Conservation (phyloP, 2,113 vertebrate species). For the Podilymbus podiceps region DNA sequence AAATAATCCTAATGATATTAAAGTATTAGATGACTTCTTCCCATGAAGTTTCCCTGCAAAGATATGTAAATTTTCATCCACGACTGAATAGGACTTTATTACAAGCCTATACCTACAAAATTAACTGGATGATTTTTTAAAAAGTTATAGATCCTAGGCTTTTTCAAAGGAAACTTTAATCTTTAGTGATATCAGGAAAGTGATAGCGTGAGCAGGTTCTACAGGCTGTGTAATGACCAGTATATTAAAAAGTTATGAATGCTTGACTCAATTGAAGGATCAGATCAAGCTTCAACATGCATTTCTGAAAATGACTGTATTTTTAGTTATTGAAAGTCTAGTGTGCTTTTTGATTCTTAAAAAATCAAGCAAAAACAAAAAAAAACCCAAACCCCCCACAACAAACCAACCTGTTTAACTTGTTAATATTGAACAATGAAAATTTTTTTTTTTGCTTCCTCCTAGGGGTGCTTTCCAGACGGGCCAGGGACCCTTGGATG, state of each 20-base stretch:
- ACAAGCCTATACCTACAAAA: not conserved
- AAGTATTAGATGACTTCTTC: not conserved
- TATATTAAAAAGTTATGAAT: not conserved
- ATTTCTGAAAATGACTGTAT: not conserved
- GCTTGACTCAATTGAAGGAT: not conserved
- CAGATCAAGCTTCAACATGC: not conserved
- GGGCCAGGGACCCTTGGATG: conserved; percentile 94
- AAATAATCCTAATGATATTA: not conserved
- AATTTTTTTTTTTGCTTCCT: not conserved
- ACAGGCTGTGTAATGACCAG: not conserved
- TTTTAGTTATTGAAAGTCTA: not conserved
- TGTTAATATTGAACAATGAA: not conserved
- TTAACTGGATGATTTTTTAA: not conserved
- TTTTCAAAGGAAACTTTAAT: not conserved
- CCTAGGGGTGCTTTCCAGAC: conserved; percentile 94
- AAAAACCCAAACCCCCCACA: not conserved
- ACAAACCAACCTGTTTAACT: not conserved
- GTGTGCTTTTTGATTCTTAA: not conserved
- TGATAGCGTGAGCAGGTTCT: not conserved
- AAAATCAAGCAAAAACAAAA: not conserved
- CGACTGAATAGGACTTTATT: not conserved
- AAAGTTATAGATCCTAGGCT: not conserved
- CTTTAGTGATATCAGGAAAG: not conserved
- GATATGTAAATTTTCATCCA: not conserved
- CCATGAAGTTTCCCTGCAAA: not conserved